Evolutionary conservation across 2,797 vertebrate genomes (phyloP).

Genomic region (Darevskia nairensis): DNA sequence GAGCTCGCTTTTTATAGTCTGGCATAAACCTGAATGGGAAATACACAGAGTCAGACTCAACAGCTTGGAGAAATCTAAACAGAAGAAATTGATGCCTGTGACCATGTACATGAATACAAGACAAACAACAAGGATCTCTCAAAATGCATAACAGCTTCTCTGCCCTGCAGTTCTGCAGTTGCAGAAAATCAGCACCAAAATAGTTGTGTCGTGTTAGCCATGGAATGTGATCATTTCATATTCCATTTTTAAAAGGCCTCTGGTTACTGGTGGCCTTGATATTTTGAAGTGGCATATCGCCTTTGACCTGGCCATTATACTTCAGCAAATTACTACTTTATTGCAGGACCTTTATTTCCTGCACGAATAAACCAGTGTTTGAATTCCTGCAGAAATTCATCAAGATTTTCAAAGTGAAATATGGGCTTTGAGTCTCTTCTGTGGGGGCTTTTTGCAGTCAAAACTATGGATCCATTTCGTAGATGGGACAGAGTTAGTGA

Average conservation of each 20-base stretch:
- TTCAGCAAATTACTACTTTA: background rate
- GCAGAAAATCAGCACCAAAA: background rate
- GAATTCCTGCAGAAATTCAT: background rate
- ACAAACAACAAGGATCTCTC: slow-evolving; percentile 25
- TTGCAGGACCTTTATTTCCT: background rate
- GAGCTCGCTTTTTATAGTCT: background rate
- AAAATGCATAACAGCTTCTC: slow-evolving; percentile 9
- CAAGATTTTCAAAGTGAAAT: background rate
- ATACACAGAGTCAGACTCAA: accelerated
- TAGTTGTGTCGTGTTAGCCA: background rate
- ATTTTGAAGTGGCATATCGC: background rate
- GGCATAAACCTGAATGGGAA: accelerated
- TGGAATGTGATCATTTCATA: background rate
- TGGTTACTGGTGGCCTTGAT: background rate
- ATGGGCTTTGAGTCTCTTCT: background rate
- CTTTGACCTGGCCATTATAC: background rate
- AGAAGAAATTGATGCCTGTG: background rate
- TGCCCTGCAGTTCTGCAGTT: background rate
- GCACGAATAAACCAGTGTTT: accelerated
- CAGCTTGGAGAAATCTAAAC: background rate
- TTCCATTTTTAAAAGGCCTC: background rate
- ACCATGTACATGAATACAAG: background rate
- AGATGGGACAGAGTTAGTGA: background rate
- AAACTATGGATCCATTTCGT: background rate
- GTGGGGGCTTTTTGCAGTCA: background rate